Evolutionary conservation across 2,888 invertebrate species (phyloP), one percentile per base, ranked within the genome.

Genomic region (Clistopyga incitator): DNA sequence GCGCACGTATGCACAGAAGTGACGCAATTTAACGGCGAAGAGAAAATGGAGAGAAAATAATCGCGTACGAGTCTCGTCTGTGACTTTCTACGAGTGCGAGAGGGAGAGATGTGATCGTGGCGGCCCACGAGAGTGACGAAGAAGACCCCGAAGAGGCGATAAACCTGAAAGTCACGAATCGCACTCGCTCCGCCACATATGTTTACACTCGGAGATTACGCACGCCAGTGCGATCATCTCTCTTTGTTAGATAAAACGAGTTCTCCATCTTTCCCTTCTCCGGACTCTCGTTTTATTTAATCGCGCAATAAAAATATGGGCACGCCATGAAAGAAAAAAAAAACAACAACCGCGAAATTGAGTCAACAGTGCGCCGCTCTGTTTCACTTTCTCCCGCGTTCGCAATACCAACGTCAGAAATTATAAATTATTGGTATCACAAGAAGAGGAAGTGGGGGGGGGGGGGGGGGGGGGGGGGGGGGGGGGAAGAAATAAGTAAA

Each of bases 121-220:
- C 6, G 6, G 6, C 4, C 1, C 15, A 29, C 3, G n/a, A 70
- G 54, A 70, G 34, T n/a, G 20, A 70, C 23, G 61, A 50, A 34
- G 59, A 64, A 78, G 38, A 65, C 59, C 13, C n/a, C 3, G 2
- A 38, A 52, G 70, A 82, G 64, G 45, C 67, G 84, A 81, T 81
- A 81, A 78, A 38, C 68, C 75, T 64, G 68, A 84, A 71, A 74
- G 80, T 47, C 81, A 65, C 77, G 74, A 80, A 80, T 67, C 64
- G 3, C 59, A 56, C 76, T 47, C 47, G n/a, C n/a, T 67, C 77
- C 54, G 74, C 68, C 47, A 77, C 70, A 34, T 50, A 61, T 64
- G 34, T 75, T 64, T 75, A 20, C 64, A 64, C 38, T 64, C 20
- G 47, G 34, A 61, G 59, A 71, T 52, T 76, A 71, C 71, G 61